Percentiles rank a stretch among this genome's conserved stretches.
These are phyloP conservation scores for Helicoverpa zea DNA, from an alignment of 1,140 invertebrate genomes.

Conservation along the genomic window DNA sequence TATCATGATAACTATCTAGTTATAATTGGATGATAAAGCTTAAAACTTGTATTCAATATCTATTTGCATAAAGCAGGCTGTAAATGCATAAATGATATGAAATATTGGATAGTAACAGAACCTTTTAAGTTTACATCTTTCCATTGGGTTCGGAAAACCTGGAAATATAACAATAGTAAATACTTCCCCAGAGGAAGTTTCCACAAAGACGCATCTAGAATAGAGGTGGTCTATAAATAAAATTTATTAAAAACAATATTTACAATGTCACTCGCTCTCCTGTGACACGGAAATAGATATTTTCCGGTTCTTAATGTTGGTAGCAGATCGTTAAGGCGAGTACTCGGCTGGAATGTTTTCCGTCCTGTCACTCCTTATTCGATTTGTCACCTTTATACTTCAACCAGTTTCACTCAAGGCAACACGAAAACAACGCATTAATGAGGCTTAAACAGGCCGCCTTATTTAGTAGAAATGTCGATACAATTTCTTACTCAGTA, in stretches of 20 bases:
- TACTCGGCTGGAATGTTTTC: slow-evolving; percentile 44
- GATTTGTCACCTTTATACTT: slow-evolving; percentile 26
- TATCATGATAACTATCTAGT: not conserved
- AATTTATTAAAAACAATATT: slow-evolving; percentile 49
- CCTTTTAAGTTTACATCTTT: not conserved
- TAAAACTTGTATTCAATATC: too few species aligned
- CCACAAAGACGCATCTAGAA: slow-evolving; percentile 10
- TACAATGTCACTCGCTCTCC: slow-evolving; percentile 42
- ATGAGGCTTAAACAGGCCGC: not conserved
- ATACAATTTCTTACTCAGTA: not conserved
- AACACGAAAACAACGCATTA: not conserved
- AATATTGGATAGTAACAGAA: not conserved
- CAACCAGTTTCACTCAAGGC: not conserved
- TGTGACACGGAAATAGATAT: slow-evolving; percentile 45
- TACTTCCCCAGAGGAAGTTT: not conserved
- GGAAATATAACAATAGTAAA: not conserved
- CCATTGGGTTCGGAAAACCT: not conserved
- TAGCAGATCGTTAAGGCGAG: slow-evolving; percentile 42
- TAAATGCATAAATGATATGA: not conserved
- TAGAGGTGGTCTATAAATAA: slow-evolving; percentile 11
- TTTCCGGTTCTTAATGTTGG: slow-evolving; percentile 47
- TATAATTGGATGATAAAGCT: too few species aligned
- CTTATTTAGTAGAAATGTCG: not conserved
- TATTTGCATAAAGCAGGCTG: not conserved
- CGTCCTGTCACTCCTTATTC: slow-evolving; percentile 44